A percentile compares a stretch with the other conserved stretches of the same genome.
Conservation (phyloP, 2,797 vertebrate genomes). For the Phataginus tricuspis region DNA sequence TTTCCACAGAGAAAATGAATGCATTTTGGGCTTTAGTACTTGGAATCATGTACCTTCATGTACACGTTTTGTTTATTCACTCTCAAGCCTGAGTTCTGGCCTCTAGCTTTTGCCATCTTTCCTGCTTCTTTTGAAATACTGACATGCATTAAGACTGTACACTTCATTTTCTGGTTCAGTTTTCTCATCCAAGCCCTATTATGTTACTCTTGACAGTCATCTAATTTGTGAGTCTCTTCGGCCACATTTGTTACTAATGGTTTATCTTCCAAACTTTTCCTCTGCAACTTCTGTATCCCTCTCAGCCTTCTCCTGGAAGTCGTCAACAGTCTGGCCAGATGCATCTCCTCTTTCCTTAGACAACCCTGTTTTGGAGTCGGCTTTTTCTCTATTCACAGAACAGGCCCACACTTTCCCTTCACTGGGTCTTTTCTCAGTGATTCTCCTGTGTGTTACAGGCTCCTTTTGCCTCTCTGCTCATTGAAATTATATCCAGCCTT, state of each 20-base stretch:
- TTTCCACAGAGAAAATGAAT: neutral
- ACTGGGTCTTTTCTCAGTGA: neutral
- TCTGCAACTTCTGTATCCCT: neutral
- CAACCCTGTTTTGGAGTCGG: neutral
- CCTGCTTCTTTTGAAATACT: conserved; percentile 8
- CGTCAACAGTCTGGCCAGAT: neutral
- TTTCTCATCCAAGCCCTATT: neutral
- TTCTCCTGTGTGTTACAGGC: neutral
- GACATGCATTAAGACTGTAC: neutral
- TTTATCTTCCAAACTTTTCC: neutral
- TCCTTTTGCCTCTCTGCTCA: neutral
- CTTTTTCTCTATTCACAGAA: neutral
- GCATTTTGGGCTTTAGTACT: neutral
- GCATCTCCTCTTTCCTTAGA: neutral
- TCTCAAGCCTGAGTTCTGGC: neutral
- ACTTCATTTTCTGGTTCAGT: neutral
- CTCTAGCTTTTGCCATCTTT: conserved; percentile 21
- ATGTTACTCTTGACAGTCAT: neutral
- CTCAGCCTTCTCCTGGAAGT: neutral
- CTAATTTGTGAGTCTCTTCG: neutral
- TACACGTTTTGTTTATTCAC: neutral
- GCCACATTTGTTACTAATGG: neutral
- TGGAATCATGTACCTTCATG: neutral
- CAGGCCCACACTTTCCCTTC: neutral
- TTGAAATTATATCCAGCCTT: neutral